Base-by-base conservation (phyloP, 1,140 invertebrate genomes). In the Euschistus heros region DNA sequence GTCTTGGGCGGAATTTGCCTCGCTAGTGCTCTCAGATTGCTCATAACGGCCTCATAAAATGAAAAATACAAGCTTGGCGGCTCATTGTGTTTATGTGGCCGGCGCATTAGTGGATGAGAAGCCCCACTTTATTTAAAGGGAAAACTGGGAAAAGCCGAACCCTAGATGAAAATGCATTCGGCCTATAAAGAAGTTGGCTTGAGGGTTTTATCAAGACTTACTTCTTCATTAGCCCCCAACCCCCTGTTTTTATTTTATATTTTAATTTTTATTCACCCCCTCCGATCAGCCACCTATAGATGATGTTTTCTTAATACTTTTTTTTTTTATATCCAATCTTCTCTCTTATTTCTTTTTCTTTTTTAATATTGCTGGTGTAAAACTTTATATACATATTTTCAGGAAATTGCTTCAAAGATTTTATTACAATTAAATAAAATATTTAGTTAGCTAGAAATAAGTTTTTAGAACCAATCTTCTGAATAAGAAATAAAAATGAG, bases 1-100 rank as follows among this genome's bases (percentile, higher is more conserved):
- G 47, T 50, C 47, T 50, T 50, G 47, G 47, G 47, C 6, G 5
- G n/a, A 50, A 50, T 50, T 50, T 50, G 47, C n/a, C 47, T 18
- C 6, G 47, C n/a, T 50, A 50, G 47, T 50, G 47, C 47, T 50
- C 47, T 50, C 47, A 50, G 47, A 50, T 50, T 50, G 47, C 47
- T 50, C 47, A 50, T 50, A 50, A 50, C 47, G 47, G 47, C n/a
- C 5, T 50, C 47, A 50, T 50, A 50, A 50, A 50, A 22, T 50
- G 47, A 50, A 50, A 50, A 50, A 50, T 50, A 50, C 47, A 50
- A 50, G 47, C 47, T 50, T 18, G 47, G n/a, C 47, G 47, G 47
- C 47, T 50, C 47, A 50, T 50, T 50, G 47, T 50, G 47, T 50
- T 50, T 50, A 50, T 50, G 47, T 22, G n/a, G 47, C 7, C 47